Conservation (phyloP, 2,797 vertebrate species). For the Sylvia borin region DNA sequence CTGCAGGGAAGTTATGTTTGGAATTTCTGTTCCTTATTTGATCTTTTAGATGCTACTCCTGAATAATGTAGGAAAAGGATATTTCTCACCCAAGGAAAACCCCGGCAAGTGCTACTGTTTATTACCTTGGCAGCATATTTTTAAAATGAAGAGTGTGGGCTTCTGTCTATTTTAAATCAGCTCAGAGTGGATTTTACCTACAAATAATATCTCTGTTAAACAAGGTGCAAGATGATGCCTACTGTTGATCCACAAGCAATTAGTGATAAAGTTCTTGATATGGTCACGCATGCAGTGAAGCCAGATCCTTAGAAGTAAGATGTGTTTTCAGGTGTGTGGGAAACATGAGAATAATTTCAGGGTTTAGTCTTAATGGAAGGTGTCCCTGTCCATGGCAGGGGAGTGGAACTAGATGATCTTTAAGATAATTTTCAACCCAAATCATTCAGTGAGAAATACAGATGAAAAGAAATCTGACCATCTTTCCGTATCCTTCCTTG, state of each 20-base stretch:
- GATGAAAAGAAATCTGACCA: neutral
- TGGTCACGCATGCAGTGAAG: neutral
- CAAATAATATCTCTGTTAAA: neutral
- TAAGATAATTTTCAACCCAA: neutral
- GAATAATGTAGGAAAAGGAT: neutral
- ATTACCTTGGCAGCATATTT: neutral
- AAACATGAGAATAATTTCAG: neutral
- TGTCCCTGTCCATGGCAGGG: neutral
- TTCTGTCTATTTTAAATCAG: neutral
- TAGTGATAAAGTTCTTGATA: neutral
- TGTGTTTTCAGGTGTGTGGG: neutral
- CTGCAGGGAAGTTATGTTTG: neutral
- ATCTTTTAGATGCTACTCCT: neutral
- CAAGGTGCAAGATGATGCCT: neutral
- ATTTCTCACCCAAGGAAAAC: neutral
- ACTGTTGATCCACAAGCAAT: neutral
- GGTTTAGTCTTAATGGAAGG: neutral
- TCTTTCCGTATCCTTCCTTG: neutral
- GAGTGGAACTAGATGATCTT: neutral
- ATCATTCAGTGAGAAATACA: neutral
- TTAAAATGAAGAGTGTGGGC: neutral
- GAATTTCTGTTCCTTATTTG: neutral
- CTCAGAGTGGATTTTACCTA: neutral
- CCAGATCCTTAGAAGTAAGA: neutral
- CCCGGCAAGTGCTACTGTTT: neutral